A percentile compares a stretch with the other conserved stretches of the same genome.
phyloP scores from a whole-genome alignment of 2,797 vertebrate genomes.

The Echiichthys vipera region DNA sequence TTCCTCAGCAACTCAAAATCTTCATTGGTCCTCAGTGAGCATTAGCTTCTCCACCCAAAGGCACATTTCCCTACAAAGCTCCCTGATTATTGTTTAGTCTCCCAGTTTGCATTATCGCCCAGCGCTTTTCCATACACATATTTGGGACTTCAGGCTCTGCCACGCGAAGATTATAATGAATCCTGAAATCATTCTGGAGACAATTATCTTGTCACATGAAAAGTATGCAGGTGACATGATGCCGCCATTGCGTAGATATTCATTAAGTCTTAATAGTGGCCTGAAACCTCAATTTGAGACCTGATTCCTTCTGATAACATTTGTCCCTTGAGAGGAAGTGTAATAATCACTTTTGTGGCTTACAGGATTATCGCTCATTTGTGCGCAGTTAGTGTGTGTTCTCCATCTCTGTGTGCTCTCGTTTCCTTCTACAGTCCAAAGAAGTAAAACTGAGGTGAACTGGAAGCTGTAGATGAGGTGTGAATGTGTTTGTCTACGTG shows the following conservation, averaged over 20 bases:
- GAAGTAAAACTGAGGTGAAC: conserved; percentile 4
- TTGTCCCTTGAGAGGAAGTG: conserved; percentile 19
- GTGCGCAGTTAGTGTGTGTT: conserved; percentile 20
- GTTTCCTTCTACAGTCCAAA: background rate
- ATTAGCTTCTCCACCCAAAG: conserved; percentile 68
- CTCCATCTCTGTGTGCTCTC: background rate
- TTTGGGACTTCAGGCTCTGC: conserved; percentile 20
- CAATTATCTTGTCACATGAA: conserved; percentile 29
- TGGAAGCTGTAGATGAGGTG: conserved; percentile 13
- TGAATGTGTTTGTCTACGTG: conserved; percentile 23
- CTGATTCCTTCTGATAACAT: conserved; percentile 30
- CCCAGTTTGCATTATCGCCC: conserved; percentile 37
- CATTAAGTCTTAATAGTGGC: conserved; percentile 35
- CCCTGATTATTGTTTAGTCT: conserved; percentile 72
- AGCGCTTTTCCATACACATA: conserved; percentile 19
- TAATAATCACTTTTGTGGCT: conserved; percentile 25
- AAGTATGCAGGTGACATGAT: conserved; percentile 12
- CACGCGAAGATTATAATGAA: conserved; percentile 34
- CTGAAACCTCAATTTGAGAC: conserved; percentile 41
- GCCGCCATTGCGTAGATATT: background rate
- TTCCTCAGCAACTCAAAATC: conserved; percentile 77
- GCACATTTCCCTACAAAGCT: conserved; percentile 70
- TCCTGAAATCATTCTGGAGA: conserved; percentile 31
- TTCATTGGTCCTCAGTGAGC: conserved; percentile 72
- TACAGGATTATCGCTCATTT: conserved; percentile 8